Conservation (phyloP, 1,140 invertebrate genomes). For the Araneus ventricosus region DNA sequence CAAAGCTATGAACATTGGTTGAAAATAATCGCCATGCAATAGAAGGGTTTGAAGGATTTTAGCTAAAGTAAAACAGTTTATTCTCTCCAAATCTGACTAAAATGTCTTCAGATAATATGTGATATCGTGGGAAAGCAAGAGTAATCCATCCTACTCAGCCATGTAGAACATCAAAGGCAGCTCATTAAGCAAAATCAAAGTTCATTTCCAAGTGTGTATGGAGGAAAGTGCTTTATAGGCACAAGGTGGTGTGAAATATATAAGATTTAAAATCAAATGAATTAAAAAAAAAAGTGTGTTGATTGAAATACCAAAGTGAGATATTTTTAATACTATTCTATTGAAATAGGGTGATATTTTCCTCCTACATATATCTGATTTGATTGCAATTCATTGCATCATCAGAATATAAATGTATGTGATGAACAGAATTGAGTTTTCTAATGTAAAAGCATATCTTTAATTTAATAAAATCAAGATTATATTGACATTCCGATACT, state of each 20-base stretch:
- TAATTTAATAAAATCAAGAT: constrained; percentile 66
- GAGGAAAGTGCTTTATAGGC: not conserved
- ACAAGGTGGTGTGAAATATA: constrained; percentile 32
- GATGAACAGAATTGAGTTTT: constrained; percentile 60
- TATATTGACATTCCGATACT: constrained; percentile 69
- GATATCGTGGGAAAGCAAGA: constrained; percentile 23
- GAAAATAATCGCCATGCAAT: constrained; percentile 99
- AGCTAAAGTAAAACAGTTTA: constrained; percentile 89
- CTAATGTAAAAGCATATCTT: constrained; percentile 68
- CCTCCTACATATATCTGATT: constrained; percentile 19
- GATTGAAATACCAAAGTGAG: constrained; percentile 45
- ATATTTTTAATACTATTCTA: constrained; percentile 74
- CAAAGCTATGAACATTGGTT: constrained; percentile 97
- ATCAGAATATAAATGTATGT: constrained; percentile 30
- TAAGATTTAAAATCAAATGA: constrained; percentile 64
- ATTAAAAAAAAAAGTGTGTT: constrained; percentile 45
- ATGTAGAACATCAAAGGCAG: constrained; percentile 23
- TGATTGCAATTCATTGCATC: not conserved
- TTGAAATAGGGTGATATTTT: constrained; percentile 61
- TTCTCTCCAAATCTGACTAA: constrained; percentile 33
- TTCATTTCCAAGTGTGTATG: not conserved
- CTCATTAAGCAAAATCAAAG: constrained; percentile 8
- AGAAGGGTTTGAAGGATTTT: constrained; percentile 99
- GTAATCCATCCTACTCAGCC: constrained; percentile 29
- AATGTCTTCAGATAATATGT: constrained; percentile 72